Base-by-base conservation (phyloP, 1,140 invertebrate genomes). In the Aethina tumida region DNA sequence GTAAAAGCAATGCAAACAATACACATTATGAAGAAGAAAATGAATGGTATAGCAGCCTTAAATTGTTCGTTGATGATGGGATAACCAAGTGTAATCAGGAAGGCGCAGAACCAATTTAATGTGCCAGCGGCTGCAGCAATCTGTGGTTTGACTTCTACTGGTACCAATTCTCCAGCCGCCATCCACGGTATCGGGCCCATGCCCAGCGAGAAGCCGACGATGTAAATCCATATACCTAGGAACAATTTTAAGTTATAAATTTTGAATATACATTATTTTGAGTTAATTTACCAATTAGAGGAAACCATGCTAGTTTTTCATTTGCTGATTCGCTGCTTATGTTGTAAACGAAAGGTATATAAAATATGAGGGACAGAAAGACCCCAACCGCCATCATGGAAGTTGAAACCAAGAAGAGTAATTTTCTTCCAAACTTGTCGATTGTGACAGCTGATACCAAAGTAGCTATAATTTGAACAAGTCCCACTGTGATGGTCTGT, bases 101-200 rank as follows among this genome's bases (percentile, higher is more conserved):
- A 94, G 27, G 83, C 85, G 35, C 77, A 73, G 2, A 81, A 51
- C 73, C 89, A 82, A 52, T 89, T 92, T 47, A 81, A 79, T 8
- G 77, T 69, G 22, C 80, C 80, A 2, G 83, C 79, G 47, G 87
- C 74, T 0, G 83, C 73, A 48, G 72, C 68, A 24, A 81, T 82
- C 25, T 84, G 73, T 41, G 81, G 83, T 39, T 85, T 84, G 9
- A 89, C 70, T 33, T 81, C 74, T 46, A 81, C 63, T 30, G 84
- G 70, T 64, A 84, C 83, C 45, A 86, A 55, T 61, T 88, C 84
- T 1, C 77, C 74, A 39, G 83, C 73, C 45, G 88, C 70, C 49
- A 87, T 65, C 72, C 85, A 89, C 0, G 84, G 82, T 26, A 90
- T 75, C 0, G 84, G 83, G 0, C 85, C 85, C 46, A 81, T 82